Base-by-base conservation (phyloP, 2,113 vertebrate species). In the Campylorhamphus procurvoides region DNA sequence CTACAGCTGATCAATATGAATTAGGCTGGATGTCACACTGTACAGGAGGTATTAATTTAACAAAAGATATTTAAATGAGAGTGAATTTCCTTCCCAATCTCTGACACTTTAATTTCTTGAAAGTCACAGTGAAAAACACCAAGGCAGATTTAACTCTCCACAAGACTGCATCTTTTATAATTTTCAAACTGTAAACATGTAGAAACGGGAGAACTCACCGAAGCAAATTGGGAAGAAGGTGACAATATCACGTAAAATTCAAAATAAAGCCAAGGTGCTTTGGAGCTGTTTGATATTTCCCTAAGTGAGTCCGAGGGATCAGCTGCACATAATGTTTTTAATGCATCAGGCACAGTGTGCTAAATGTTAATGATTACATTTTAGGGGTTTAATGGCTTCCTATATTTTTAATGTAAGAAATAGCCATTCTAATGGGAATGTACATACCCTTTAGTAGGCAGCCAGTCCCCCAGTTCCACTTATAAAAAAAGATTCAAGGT, bases 371-470 rank as follows among this genome's bases (percentile, higher is more conserved):
- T 64, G 69, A 83, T 95, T 74, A 58, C 18, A 68, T 86, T 90
- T 60, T 75, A 55, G 72, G 90, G 39, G 62, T 91, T 91, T 94
- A 91, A 89, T 73, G 67, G 53, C 82, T 96, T 73, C 18, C 92
- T 85, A 25, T 91, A 94, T 91, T 93, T 89, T 90, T 50, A 87
- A 94, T 76, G 62, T 82, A 91, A 93, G 82, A 87, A 94, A 95
- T 25, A 75, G 71, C 60, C 55, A 22, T 79, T 73, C 67, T 76
- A 83, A 91, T 79, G 74, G 85, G 71, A 87, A 76, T 0, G 0
- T 60, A 59, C 95, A 56, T 42, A 84, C 66, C 49, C 58, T 94
- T 78, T 93, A n/a, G 58, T 40, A 14, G 10, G 81, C 77, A 75
- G 69, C 56, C 47, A 82, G 62, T 50, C 90, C 74, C 71, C 58